phyloP scores from a whole-genome alignment of 2,113 vertebrate species.

The Pterocles orientalis region DNA sequence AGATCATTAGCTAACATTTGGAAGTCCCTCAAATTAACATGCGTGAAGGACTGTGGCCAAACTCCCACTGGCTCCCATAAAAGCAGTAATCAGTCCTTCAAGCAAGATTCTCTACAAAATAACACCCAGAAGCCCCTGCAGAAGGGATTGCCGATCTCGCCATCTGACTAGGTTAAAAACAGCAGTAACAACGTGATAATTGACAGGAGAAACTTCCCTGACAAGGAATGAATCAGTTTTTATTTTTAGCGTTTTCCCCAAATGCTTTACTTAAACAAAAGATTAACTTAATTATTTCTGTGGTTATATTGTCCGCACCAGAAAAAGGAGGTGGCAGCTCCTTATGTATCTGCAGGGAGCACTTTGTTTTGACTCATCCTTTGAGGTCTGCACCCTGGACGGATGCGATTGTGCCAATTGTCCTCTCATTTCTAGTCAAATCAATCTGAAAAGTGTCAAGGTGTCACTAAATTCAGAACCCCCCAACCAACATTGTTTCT shows the following conservation, averaged over 20 bases:
- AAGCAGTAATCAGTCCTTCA: slow-evolving; percentile 69
- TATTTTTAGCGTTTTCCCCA: slow-evolving; percentile 59
- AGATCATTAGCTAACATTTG: slow-evolving; percentile 70
- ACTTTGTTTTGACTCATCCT: neutral
- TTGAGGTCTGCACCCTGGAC: neutral
- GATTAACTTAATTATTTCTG: slow-evolving; percentile 61
- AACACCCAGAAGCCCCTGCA: slow-evolving; percentile 68
- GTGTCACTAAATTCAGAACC: neutral
- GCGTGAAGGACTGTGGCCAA: slow-evolving; percentile 60
- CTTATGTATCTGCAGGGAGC: neutral
- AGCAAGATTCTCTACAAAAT: slow-evolving; percentile 67
- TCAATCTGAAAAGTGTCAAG: neutral
- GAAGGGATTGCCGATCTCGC: slow-evolving; percentile 70
- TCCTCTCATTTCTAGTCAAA: neutral
- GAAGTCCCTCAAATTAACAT: slow-evolving; percentile 71
- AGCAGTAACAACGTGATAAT: slow-evolving; percentile 72
- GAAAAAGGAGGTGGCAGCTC: slow-evolving; percentile 20
- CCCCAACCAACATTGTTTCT: neutral
- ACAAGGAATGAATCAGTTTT: slow-evolving; percentile 68
- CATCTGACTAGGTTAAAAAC: slow-evolving; percentile 73
- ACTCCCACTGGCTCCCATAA: slow-evolving; percentile 69
- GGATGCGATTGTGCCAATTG: neutral
- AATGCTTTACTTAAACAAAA: slow-evolving; percentile 63
- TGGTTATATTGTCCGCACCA: neutral
- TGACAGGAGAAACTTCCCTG: slow-evolving; percentile 71